Base-by-base conservation (phyloP, 2,797 vertebrate species). In the Gymnothorax javanicus region DNA sequence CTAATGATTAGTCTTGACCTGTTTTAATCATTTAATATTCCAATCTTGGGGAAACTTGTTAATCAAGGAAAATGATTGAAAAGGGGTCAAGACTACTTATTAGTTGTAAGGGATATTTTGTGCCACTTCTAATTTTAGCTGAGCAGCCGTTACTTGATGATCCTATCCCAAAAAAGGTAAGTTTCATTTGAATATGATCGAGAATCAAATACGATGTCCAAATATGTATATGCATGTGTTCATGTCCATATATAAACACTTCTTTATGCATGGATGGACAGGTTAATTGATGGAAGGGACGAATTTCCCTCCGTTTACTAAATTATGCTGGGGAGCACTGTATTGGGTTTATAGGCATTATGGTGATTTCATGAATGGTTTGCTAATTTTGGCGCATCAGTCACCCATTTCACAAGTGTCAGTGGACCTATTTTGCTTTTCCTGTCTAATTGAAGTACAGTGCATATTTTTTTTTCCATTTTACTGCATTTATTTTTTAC, bases 351-450 rank as follows among this genome's bases (percentile, higher is more conserved):
- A 81, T 25, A 73, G 33, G 33, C 86, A 73, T 83, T 87, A 83
- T 15, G 81, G 57, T 73, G 82, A 87, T 87, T 87, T 83, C 56
- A 83, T 33, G 67, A 83, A 73, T 57, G 54, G 57, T 58, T 83
- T 83, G 81, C 54, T 67, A 71, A 87, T 83, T 87, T 56, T 33
- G 25, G 17, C 67, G 56, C 81, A 58, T 87, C 81, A 71, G 27
- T 87, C 20, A 67, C 27, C n/a, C 2, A 59, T 52, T 73, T 33
- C 27, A 52, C 81, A 71, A 33, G 81, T 87, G 81, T 54, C 73
- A 83, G 83, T 83, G 81, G 27, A 67, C 69, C 54, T 59, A 27
- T 83, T 82, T 8, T 25, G 27, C 52, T 83, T 81, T 52, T 83
- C 59, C 8, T 17, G 69, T 83, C 62, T 57, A 83, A 83, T 52